Evolutionary conservation across 2,888 invertebrate species (phyloP).

Genomic region (Gordius sp.): DNA sequence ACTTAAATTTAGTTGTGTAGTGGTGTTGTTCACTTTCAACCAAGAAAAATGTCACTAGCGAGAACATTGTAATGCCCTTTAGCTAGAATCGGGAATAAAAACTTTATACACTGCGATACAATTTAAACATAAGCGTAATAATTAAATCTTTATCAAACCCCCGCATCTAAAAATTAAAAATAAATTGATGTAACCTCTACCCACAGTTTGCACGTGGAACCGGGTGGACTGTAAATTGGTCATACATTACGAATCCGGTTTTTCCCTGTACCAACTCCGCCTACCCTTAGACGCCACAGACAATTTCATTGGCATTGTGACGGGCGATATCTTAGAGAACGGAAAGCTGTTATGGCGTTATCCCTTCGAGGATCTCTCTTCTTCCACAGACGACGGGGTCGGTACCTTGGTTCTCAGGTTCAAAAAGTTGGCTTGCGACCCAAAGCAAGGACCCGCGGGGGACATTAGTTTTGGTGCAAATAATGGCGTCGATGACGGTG

Average conservation of each 20-base stretch:
- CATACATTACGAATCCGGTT: not conserved
- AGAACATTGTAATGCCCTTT: too few relatives aligned
- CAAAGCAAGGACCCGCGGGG: too few relatives aligned
- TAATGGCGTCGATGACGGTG: too few relatives aligned
- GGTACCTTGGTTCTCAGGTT: not conserved
- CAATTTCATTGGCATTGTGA: too few relatives aligned
- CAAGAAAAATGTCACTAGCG: too few relatives aligned
- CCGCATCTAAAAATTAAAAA: not conserved
- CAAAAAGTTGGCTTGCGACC: too few relatives aligned
- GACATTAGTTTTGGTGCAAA: too few relatives aligned
- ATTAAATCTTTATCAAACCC: not conserved
- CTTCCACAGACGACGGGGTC: not conserved
- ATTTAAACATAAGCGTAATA: not conserved
- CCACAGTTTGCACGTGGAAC: not conserved
- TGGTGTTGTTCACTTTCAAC: too few relatives aligned
- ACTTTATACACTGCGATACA: too few relatives aligned
- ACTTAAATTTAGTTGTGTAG: too few relatives aligned
- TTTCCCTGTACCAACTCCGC: not conserved
- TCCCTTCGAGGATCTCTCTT: not conserved
- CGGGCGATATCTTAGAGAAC: constrained; percentile 2
- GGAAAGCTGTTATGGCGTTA: constrained; percentile 12
- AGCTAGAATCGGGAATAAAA: too few relatives aligned
- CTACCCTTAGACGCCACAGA: too few relatives aligned
- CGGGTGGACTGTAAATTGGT: constrained; percentile 1
- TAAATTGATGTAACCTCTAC: not conserved